Evolutionary conservation across 2,113 vertebrate genomes (phyloP).

Genomic region (Neolamprologus caudopunctatus): DNA sequence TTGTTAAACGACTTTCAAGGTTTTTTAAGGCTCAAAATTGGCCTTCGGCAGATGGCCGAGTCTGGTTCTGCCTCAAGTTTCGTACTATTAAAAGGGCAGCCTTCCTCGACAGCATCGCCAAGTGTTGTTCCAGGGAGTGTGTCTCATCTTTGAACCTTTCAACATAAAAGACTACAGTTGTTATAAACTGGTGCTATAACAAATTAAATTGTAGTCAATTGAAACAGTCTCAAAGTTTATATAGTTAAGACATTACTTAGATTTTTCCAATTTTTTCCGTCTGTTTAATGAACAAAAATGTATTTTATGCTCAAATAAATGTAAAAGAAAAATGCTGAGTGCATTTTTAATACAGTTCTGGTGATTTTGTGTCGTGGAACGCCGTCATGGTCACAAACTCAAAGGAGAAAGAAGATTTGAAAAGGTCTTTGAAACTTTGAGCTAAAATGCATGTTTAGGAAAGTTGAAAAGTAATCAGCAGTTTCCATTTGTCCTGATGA

Average conservation of each 20-base stretch:
- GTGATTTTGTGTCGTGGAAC: background rate
- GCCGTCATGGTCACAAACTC: accelerated
- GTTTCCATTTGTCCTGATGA: background rate
- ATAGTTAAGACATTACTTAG: background rate
- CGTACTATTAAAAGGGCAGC: background rate
- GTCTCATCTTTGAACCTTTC: background rate
- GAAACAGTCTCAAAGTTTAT: background rate
- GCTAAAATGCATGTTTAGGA: background rate
- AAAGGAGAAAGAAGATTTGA: background rate
- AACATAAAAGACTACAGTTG: background rate
- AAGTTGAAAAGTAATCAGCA: background rate
- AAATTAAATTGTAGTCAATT: background rate
- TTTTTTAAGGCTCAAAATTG: background rate
- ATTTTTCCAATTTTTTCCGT: accelerated
- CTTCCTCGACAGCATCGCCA: background rate
- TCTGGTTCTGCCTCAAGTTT: background rate
- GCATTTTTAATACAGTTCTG: background rate
- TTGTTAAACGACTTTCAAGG: accelerated
- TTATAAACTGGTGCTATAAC: background rate
- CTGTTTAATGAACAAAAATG: background rate
- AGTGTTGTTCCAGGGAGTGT: background rate
- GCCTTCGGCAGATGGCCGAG: background rate
- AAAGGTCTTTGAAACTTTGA: accelerated
- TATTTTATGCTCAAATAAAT: background rate
- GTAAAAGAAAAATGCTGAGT: background rate